phyloP scores from a whole-genome alignment of 2,888 invertebrate genomes.

The Rutpela maculata region DNA sequence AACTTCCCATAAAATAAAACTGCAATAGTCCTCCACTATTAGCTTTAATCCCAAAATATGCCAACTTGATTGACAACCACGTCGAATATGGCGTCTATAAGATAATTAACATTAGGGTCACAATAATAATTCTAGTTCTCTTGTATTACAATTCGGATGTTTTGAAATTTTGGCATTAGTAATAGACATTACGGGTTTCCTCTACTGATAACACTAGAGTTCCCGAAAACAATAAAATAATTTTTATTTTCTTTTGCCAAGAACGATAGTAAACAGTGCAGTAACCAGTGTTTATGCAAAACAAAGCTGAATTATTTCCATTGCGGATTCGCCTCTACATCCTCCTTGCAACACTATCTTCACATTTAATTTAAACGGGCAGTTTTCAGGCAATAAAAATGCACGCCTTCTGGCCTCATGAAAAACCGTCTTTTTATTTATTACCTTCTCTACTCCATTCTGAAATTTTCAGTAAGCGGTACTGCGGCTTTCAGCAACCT shows the following conservation, averaged over 20 bases:
- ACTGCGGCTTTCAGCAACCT: neutral
- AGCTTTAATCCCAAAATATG: too few relatives aligned
- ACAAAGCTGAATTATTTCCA: slow-evolving; percentile 67
- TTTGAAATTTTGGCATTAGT: too few relatives aligned
- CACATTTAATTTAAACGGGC: slow-evolving; percentile 75
- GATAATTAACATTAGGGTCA: too few relatives aligned
- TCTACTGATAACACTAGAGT: neutral
- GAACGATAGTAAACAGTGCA: slow-evolving; percentile 48
- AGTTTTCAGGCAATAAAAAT: slow-evolving; percentile 75
- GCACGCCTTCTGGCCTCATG: slow-evolving; percentile 74
- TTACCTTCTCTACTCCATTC: slow-evolving; percentile 63
- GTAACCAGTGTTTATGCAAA: slow-evolving; percentile 65
- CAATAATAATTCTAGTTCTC: too few relatives aligned
- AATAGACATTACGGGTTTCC: neutral
- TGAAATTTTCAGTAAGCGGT: slow-evolving; percentile 56
- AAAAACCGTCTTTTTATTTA: slow-evolving; percentile 75
- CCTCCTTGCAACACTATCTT: slow-evolving; percentile 72
- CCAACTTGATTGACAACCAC: too few relatives aligned
- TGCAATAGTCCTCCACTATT: too few relatives aligned
- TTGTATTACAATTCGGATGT: too few relatives aligned
- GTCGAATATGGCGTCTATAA: too few relatives aligned
- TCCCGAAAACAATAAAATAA: neutral
- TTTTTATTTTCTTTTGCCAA: slow-evolving; percentile 15
- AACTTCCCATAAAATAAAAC: too few relatives aligned
- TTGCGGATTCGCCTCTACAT: slow-evolving; percentile 67